Evolutionary conservation across 2,113 vertebrate species (phyloP), one percentile per base, ranked within the genome.

Genomic region (Ibidorhyncha struthersii): DNA sequence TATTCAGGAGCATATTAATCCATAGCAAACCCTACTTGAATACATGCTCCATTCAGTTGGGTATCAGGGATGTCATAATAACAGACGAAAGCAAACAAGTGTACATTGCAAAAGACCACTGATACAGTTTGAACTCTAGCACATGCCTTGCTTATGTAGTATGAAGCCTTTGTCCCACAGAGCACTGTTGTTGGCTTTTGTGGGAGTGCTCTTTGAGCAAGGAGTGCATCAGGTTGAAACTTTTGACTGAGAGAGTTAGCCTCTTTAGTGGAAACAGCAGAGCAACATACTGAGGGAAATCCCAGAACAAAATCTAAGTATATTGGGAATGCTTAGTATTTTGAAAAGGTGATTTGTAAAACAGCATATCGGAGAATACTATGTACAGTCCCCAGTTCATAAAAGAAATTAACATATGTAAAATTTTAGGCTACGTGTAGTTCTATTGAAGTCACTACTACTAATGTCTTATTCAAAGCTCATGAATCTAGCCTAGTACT

Each of bases 1-100:
- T 96, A 73, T 45, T 86, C 70, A 96, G 80, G 72, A 91, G 45
- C 23, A 63, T 90, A 55, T 94, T 96, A 26, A 80, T 63, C 77
- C 74, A 63, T n/a, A 79, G 73, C 50, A 71, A 52, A 50, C 18
- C 21, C 26, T 93, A 20, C 36, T 59, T 77, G 29, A 90, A 80
- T 83, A 43, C 30, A 38, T 2, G 2, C 50, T 58, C 84, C 43
- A 11, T 81, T 76, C 36, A 45, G 30, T 21, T 74, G 41, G 20
- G 7, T n/a, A 34, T 67, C 22, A 78, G 53, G 34, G 18, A 19
- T 69, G 38, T 29, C 22, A 49, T 12, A 30, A 19, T 34, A 45
- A 61, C 13, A 61, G 45, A 58, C 29, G 30, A 53, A 82, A 77
- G 29, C 20, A 47, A 63, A 36, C 25, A 63, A 36, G 7, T 18